phyloP scores from a whole-genome alignment of 1,140 invertebrate species.

The Aethina tumida region DNA sequence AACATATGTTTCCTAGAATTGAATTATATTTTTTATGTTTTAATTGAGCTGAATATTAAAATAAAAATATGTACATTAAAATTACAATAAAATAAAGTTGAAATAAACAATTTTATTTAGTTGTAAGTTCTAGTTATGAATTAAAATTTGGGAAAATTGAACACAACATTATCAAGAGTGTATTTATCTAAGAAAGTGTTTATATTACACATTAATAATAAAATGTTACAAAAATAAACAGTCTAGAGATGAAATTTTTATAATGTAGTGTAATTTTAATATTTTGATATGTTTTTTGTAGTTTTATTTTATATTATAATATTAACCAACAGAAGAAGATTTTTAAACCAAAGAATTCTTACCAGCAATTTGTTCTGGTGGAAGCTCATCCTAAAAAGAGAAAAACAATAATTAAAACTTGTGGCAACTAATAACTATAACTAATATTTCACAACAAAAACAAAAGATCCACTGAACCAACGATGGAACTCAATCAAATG shows the following conservation, averaged over 20 bases:
- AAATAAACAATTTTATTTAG: no score
- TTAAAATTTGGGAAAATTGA: not conserved
- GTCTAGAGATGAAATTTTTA: conserved; percentile 5
- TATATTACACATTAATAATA: conserved; percentile 4
- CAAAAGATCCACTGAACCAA: no score
- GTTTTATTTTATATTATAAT: conserved; percentile 1
- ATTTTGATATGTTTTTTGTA: not conserved
- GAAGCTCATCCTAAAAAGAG: conserved; percentile 32
- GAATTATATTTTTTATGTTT: no score
- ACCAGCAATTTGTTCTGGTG: conserved; percentile 35
- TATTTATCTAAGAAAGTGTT: conserved; percentile 4
- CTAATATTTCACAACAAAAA: no score
- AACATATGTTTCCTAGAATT: no score
- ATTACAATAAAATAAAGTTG: no score
- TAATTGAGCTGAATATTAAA: no score
- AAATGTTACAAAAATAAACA: conserved; percentile 3
- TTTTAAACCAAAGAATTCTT: conserved; percentile 16
- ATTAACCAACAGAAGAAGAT: not conserved
- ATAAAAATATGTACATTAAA: no score
- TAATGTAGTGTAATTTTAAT: not conserved
- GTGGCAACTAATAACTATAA: no score
- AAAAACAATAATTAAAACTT: no score
- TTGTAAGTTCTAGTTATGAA: not conserved
- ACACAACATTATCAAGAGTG: conserved; percentile 1
- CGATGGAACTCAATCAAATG: no score